Percentiles rank a stretch among this genome's conserved stretches.
Evolutionary conservation across 2,113 vertebrate genomes (phyloP).

Genomic region (Epinephelus lanceolatus): DNA sequence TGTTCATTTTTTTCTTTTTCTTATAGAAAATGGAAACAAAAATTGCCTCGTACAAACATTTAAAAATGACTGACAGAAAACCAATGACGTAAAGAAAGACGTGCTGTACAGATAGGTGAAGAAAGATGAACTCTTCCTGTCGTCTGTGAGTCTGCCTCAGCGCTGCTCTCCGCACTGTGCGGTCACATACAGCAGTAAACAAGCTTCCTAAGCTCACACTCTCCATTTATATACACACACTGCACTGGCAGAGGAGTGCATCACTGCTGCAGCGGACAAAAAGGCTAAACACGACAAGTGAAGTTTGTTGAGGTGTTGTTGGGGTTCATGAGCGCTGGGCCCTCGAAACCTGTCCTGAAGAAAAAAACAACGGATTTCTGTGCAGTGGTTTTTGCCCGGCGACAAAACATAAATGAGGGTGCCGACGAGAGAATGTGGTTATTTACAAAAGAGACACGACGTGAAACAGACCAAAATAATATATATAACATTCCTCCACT

Average conservation of each 20-base stretch:
- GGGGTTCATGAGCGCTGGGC: background rate
- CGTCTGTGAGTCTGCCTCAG: background rate
- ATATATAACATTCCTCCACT: background rate
- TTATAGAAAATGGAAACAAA: slow-evolving; percentile 67
- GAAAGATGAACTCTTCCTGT: background rate
- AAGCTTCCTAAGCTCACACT: slow-evolving; percentile 10
- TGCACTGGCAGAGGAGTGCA: slow-evolving; percentile 19
- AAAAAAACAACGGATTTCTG: background rate
- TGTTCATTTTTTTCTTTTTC: slow-evolving; percentile 36
- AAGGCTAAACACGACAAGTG: background rate
- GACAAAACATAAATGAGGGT: background rate
- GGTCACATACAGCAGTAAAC: slow-evolving; percentile 42
- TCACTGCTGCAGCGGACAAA: background rate
- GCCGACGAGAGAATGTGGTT: background rate
- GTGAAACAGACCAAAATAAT: background rate
- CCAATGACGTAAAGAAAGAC: slow-evolving; percentile 14
- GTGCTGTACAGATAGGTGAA: slow-evolving; percentile 54
- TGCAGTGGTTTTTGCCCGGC: slow-evolving; percentile 17
- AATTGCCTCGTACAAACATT: slow-evolving; percentile 64
- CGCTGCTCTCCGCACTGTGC: background rate
- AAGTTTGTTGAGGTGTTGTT: background rate
- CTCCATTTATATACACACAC: background rate
- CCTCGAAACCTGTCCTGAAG: background rate
- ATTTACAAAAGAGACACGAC: slow-evolving; percentile 20
- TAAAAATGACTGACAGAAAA: slow-evolving; percentile 55